Evolutionary conservation across 1,140 invertebrate genomes (phyloP).

Genomic region (Oreohelix idahoensis): DNA sequence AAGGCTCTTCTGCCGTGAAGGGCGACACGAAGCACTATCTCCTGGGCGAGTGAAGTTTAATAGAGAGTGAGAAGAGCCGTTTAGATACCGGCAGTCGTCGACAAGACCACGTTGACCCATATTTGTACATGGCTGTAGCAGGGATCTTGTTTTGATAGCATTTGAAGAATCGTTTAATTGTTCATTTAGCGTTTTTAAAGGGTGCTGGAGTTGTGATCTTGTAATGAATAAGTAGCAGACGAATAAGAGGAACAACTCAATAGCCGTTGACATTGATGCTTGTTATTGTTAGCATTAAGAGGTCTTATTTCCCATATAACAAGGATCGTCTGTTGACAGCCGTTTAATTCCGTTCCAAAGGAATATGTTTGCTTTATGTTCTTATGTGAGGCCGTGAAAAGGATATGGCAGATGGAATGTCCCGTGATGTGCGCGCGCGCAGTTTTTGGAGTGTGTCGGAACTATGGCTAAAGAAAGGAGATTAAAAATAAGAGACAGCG

Average conservation of each 20-base stretch:
- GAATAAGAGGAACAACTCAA: background rate
- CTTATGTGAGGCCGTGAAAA: background rate
- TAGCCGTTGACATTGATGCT: background rate
- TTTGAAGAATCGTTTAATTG: background rate
- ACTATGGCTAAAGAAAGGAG: too few species aligned
- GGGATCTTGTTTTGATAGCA: background rate
- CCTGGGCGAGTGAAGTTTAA: background rate
- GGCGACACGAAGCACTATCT: background rate
- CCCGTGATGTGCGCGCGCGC: too few species aligned
- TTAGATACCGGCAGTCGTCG: background rate
- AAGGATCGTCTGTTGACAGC: background rate
- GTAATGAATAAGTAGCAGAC: background rate
- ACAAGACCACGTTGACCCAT: background rate
- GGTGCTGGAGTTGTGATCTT: background rate
- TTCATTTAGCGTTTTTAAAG: background rate
- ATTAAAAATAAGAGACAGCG: too few species aligned
- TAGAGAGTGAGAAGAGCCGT: slow-evolving; percentile 5
- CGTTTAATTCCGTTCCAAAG: background rate
- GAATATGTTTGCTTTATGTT: background rate
- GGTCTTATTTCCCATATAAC: background rate
- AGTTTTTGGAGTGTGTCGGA: too few species aligned
- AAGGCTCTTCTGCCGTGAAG: background rate
- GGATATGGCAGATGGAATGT: background rate
- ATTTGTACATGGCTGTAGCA: background rate
- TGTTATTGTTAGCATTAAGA: background rate